Percentiles rank a stretch among this genome's conserved stretches.
phyloP scores from a whole-genome alignment of 2,888 invertebrate genomes.

The Drosophila tripunctata region DNA sequence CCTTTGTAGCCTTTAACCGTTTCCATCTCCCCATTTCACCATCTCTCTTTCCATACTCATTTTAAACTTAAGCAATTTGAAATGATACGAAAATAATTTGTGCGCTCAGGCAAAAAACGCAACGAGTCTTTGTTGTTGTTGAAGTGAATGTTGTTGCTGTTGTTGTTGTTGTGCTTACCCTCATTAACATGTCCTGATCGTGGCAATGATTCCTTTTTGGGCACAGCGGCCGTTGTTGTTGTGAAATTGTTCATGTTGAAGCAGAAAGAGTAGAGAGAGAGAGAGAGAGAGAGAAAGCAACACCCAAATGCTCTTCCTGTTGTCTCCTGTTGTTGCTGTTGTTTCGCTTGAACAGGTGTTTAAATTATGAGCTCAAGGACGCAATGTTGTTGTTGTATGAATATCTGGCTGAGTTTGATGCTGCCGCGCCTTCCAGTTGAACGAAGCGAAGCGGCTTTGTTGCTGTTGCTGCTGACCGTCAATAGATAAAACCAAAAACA shows the following conservation, averaged over 20 bases:
- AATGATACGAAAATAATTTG: constrained; percentile 35
- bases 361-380: constrained; percentile 72
- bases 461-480: constrained; percentile 23
- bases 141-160: constrained; percentile 6
- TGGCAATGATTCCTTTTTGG: constrained; percentile 86
- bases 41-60: background rate
- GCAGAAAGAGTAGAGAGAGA: background rate
- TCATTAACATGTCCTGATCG: constrained; percentile 88
- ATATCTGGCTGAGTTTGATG: constrained; percentile 49
- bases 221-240: constrained; percentile 81
- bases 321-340: constrained; percentile 15
- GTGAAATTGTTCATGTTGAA: constrained; percentile 81
- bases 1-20: background rate
- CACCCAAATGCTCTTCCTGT: constrained; percentile 19
- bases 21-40: background rate
- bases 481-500: constrained; percentile 48
- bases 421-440: constrained; percentile 63
- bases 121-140: constrained; percentile 18
- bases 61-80: constrained; percentile 28
- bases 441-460: constrained; percentile 20
- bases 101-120: constrained; percentile 30
- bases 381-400: constrained; percentile 36
- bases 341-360: constrained; percentile 67
- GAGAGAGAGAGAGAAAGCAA: background rate
- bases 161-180: constrained; percentile 51